Evolutionary conservation across 2,113 vertebrate genomes (phyloP).

Genomic region (Junco hyemalis): DNA sequence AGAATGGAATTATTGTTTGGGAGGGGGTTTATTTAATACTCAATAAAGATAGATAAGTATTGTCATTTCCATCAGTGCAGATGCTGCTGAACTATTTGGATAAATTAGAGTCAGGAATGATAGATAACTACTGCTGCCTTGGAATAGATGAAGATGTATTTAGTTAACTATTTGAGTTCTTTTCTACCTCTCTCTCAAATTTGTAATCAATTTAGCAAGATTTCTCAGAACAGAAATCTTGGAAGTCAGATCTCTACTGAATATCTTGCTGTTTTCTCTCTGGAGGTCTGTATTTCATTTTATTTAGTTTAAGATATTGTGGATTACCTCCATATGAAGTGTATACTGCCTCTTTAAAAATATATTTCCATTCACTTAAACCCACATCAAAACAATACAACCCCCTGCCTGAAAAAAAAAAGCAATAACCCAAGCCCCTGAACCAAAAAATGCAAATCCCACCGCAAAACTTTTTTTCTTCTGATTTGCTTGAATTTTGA

Average conservation of each 20-base stretch:
- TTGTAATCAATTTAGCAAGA: background rate
- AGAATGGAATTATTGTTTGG: background rate
- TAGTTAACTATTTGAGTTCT: background rate
- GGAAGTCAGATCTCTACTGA: background rate
- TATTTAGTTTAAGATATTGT: background rate
- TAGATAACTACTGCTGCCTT: background rate
- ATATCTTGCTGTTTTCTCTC: background rate
- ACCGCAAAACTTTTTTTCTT: background rate
- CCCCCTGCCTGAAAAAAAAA: background rate
- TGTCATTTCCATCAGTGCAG: background rate
- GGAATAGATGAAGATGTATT: background rate
- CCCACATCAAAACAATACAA: background rate
- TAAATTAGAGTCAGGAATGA: background rate
- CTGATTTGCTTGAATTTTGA: background rate
- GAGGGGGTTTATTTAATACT: background rate
- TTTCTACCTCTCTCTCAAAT: background rate
- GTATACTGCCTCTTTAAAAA: background rate
- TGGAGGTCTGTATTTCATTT: background rate
- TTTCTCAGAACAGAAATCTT: background rate
- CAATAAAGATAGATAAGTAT: background rate
- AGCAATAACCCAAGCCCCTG: background rate
- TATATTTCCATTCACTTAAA: background rate
- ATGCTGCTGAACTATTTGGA: background rate
- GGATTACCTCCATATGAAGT: background rate
- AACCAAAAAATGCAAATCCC: background rate